These are phyloP conservation scores for Drosophila yooni DNA, from an alignment of 2,888 invertebrate genomes.

Conservation along the genomic window DNA sequence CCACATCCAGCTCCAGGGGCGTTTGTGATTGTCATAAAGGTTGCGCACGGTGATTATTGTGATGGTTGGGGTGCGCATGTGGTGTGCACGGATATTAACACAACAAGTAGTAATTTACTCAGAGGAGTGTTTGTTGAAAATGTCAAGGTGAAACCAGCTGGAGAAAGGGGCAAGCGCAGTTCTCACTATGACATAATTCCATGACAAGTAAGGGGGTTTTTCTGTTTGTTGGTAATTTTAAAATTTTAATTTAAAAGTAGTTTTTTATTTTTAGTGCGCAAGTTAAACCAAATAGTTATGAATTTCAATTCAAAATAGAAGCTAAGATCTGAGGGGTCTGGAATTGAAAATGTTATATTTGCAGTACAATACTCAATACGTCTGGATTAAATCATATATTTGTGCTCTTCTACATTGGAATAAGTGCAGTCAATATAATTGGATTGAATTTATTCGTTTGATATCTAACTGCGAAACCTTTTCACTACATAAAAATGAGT, in stretches of 20 bases:
- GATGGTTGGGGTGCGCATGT: slow-evolving; percentile 5
- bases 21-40: slow-evolving; percentile 27
- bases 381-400: not conserved
- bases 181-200: not conserved
- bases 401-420: not conserved
- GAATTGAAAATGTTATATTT: not conserved
- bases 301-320: not conserved
- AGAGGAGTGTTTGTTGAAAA: slow-evolving; percentile 1
- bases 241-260: not conserved
- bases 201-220: not conserved
- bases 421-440: not conserved
- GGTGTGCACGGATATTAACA: slow-evolving; percentile 21
- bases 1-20: slow-evolving; percentile 5
- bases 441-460: not conserved
- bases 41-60: slow-evolving; percentile 5
- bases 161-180: not conserved
- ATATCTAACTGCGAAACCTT: not conserved
- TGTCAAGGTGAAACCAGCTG: not conserved
- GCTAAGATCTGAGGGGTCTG: not conserved
- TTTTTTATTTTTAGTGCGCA: too few relatives aligned
- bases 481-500: not conserved
- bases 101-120: slow-evolving; percentile 10
- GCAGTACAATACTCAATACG: not conserved
- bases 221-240: not conserved
- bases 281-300: not conserved